Base-by-base conservation (phyloP, 2,888 invertebrate genomes). In the Bursaphelenchus okinawaensis region DNA sequence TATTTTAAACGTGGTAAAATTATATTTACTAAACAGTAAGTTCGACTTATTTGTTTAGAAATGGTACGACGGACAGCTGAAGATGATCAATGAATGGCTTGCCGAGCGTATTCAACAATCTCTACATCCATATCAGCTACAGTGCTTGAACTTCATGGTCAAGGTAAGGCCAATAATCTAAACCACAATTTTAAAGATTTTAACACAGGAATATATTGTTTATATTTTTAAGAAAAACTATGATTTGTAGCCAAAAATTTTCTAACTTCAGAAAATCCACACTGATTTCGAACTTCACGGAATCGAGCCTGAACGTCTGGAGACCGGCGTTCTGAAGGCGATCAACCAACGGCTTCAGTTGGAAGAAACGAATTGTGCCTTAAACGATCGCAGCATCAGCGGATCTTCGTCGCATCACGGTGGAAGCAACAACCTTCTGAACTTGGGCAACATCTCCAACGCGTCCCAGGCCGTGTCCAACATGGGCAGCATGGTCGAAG, bases 281-380 rank as follows among this genome's bases (percentile, higher is more conserved):
- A 92, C 93, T 56, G 96, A 98, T 86, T 98, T 96, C 86, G 96
- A 96, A 86, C 88, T 98, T 68, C 96, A 98, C 87, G 96, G 96
- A 73, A 94, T 98, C 54, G 92, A 93, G 85, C 95, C 96, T 83
- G 94, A 95, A 84, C 92, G 92, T 84, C 87, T 98, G 66, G 93
- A 94, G 86, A 92, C 92, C 69, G 94, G 94, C 87, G 89, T 89
- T 75, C 96, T 96, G 59, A 70, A 80, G 63, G 76, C 79, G 24
- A 90, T 96, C 77, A 89, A 90, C 65, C 90, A 90, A 76, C 88
- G 98, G 78, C 91, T 98, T 90, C 92, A 93, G 85, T 92, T 96
- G 23, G 93, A 93, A 84, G 94, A 95, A 86, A 77, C 82, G 8
- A 82, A 81, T 63, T 75, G 75, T 64, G 76, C 74, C 12, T 62